A percentile compares a stretch with the other conserved stretches of the same genome.
Conservation (phyloP, 2,797 vertebrate genomes). For the Siniperca undulata region DNA sequence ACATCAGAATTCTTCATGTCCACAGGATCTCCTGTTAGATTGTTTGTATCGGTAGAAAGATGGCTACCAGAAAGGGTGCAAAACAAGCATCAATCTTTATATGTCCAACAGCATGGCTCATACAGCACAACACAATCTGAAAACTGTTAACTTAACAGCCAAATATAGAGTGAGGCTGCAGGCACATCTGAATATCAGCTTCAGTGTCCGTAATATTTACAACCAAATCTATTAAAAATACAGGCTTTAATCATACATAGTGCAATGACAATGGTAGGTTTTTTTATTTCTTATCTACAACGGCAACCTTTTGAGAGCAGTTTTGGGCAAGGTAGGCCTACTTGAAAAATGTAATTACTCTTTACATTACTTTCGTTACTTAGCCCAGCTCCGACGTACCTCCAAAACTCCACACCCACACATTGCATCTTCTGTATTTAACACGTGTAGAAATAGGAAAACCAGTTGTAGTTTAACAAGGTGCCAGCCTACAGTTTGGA, state of each 20-base stretch:
- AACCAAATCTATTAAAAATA: slow-evolving; percentile 35
- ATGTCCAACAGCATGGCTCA: slow-evolving; percentile 35
- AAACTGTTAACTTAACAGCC: slow-evolving; percentile 31
- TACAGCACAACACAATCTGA: slow-evolving; percentile 37
- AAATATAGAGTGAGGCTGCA: slow-evolving; percentile 29
- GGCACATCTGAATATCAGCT: slow-evolving; percentile 22
- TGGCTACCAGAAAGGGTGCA: slow-evolving; percentile 29
- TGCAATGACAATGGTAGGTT: neutral
- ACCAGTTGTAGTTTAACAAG: neutral
- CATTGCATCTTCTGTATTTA: neutral
- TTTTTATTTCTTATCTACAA: slow-evolving; percentile 23
- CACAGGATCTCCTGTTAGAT: slow-evolving; percentile 27
- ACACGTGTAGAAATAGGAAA: neutral
- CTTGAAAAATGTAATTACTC: neutral
- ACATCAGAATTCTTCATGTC: slow-evolving; percentile 27
- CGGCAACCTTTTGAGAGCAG: neutral
- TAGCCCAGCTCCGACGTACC: too few species aligned
- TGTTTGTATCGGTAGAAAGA: slow-evolving; percentile 37
- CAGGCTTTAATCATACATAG: slow-evolving; percentile 21
- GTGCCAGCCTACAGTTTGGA: neutral
- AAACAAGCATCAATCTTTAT: slow-evolving; percentile 5
- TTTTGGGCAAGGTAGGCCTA: neutral
- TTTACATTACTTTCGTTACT: neutral
- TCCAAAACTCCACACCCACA: neutral
- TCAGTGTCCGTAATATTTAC: slow-evolving; percentile 47